Evolutionary conservation across 2,888 invertebrate genomes (phyloP).

Genomic region (Chymomyza procnemis): DNA sequence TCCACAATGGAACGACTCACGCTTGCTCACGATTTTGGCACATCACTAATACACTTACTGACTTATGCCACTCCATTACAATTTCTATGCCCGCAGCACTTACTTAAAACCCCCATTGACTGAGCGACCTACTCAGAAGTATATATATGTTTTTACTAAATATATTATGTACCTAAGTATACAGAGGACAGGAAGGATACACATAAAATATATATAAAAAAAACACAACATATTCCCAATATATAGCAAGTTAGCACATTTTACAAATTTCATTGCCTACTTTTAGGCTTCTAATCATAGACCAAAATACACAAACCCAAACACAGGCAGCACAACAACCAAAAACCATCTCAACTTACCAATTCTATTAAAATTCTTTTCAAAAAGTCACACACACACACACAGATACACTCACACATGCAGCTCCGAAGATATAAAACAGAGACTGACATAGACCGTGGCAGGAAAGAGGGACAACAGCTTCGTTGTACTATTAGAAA

Average conservation of each 20-base stretch:
- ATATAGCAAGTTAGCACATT: conserved; percentile 37
- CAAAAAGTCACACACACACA: conserved; percentile 47
- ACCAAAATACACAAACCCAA: conserved; percentile 2
- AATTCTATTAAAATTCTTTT: conserved; percentile 71
- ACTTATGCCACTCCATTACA: background rate
- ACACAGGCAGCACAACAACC: background rate
- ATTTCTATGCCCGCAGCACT: background rate
- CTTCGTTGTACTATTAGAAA: conserved; percentile 57
- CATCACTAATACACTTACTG: background rate
- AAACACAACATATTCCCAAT: background rate
- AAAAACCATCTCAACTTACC: conserved; percentile 59
- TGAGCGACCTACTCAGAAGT: background rate
- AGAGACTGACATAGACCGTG: background rate
- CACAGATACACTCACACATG: conserved; percentile 24
- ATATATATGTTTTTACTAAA: background rate
- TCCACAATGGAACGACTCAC: background rate
- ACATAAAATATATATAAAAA: no score
- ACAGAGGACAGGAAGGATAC: no score
- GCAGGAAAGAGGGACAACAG: conserved; percentile 32
- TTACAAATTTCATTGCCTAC: conserved; percentile 48
- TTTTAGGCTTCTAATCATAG: conserved; percentile 61
- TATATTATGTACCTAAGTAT: background rate
- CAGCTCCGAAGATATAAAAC: background rate
- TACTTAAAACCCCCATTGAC: background rate
- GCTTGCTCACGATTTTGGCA: background rate